Percentiles rank a stretch among this genome's conserved stretches.
phyloP scores from a whole-genome alignment of 2,888 invertebrate species.

The Trichacis sp. region DNA sequence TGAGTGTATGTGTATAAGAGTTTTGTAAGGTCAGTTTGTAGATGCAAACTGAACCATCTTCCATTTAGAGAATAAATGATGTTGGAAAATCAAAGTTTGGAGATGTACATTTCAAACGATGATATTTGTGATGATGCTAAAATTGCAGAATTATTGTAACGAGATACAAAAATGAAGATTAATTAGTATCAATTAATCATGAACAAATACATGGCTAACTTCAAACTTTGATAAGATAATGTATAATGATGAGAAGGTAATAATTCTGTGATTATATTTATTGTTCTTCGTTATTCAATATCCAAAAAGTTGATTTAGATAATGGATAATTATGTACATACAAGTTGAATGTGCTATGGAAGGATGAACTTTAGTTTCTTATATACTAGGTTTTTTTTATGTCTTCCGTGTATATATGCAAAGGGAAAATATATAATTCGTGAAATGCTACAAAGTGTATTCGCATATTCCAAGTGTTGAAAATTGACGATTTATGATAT shows the following conservation, averaged over 20 bases:
- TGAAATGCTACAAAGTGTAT: slow-evolving; percentile 20
- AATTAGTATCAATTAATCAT: too few relatives aligned
- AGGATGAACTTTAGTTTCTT: too few relatives aligned
- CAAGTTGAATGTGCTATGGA: too few relatives aligned
- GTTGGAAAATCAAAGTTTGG: not conserved
- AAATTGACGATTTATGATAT: not conserved
- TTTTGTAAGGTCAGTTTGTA: too few relatives aligned
- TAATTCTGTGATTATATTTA: not conserved
- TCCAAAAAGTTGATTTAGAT: not conserved
- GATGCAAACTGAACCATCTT: too few relatives aligned
- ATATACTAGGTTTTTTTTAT: too few relatives aligned
- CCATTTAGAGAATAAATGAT: not conserved
- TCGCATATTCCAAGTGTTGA: slow-evolving; percentile 5
- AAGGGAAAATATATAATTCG: slow-evolving; percentile 14
- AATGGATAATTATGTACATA: too few relatives aligned
- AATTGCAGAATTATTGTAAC: not conserved
- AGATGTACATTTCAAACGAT: too few relatives aligned
- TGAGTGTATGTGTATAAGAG: too few relatives aligned
- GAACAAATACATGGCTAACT: not conserved
- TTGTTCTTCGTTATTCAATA: not conserved
- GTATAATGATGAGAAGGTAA: not conserved
- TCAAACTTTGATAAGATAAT: not conserved
- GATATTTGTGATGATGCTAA: too few relatives aligned
- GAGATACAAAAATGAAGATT: not conserved
- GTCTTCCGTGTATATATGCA: slow-evolving; percentile 41